Evolutionary conservation across 2,113 vertebrate genomes (phyloP), one percentile per base, ranked within the genome.

Genomic region (Cyanoramphus novaezelandiae): DNA sequence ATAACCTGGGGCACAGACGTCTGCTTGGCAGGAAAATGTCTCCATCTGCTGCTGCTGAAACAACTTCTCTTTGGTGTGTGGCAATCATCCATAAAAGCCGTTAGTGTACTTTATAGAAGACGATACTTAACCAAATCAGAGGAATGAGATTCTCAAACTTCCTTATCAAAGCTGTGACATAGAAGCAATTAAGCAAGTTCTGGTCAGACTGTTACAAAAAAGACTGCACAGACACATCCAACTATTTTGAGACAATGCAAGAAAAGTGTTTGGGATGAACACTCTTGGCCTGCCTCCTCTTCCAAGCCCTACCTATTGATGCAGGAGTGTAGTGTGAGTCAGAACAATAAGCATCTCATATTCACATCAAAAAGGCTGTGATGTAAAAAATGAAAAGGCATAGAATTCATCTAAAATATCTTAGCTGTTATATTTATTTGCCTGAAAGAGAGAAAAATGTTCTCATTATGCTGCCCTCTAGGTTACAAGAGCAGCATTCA

Each of bases 11-110:
- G 27, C 79, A 78, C n/a, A 92, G 64, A 93, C 83, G 12, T 41
- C 55, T 86, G 41, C 33, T 82, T 93, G 79, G 44, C 79, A 92
- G 68, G 46, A 81, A 94, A 86, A 70, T 39, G 18, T 92, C 59
- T 90, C 75, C 43, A 74, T 75, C 84, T 95, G 75, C 64, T 91
- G 55, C 76, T 78, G 43, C 60, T 94, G 76, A 50, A 96, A 64
- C 18, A 60, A 43, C 33, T 92, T 81, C 68, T 81, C 35, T 37
- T 92, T 0, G 1, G 23, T 52, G 20, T 59, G 25, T 59, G 55
- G 33, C 35, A 70, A 18, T 64, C 68, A 88, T 86, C 43, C 79
- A 71, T 64, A 86, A 88, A 94, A 24, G 18, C 46, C 69, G 57
- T 57, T 18, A 90, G 43, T 80, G 28, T 31, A 37, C 72, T 94